Percentiles rank a stretch among this genome's conserved stretches.
Evolutionary conservation across 2,888 invertebrate species (phyloP).

Genomic region (Acrocera orbiculus): DNA sequence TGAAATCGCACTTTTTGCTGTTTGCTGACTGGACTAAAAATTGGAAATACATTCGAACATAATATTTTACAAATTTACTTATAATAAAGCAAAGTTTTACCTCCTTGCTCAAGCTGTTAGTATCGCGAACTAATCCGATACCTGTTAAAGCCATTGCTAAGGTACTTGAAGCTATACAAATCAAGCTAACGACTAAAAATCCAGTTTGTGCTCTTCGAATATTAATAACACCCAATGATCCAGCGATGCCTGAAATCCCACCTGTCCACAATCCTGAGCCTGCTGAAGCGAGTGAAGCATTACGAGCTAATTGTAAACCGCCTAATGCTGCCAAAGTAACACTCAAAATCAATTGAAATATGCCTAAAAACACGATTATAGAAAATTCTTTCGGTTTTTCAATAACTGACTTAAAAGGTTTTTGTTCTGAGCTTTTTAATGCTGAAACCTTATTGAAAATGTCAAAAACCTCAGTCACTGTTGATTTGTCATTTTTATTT

Average conservation of each 20-base stretch:
- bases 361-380: constrained; percentile 24
- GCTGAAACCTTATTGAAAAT: no score
- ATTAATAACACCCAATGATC: constrained; percentile 29
- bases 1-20: constrained; percentile 24
- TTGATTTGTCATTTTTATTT: not conserved
- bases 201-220: constrained; percentile 28
- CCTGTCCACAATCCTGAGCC: constrained; percentile 31
- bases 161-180: constrained; percentile 30
- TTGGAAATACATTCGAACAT: constrained; percentile 6
- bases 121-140: constrained; percentile 27
- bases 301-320: constrained; percentile 25
- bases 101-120: no score
- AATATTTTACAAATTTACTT: not conserved
- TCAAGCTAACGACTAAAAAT: constrained; percentile 28
- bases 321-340: constrained; percentile 27
- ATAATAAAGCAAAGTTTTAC: not conserved
- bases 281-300: constrained; percentile 24
- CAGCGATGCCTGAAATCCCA: constrained; percentile 26
- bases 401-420: not conserved
- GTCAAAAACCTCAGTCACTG: no score
- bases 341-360: constrained; percentile 25
- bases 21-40: constrained; percentile 21
- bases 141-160: constrained; percentile 29
- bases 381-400: constrained; percentile 16
- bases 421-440: not conserved